Percentiles rank a stretch among this genome's conserved stretches.
Evolutionary conservation across 92 coral and sea anemone genomes (phyloP).

Genomic region (Anthopleura xanthogrammica): DNA sequence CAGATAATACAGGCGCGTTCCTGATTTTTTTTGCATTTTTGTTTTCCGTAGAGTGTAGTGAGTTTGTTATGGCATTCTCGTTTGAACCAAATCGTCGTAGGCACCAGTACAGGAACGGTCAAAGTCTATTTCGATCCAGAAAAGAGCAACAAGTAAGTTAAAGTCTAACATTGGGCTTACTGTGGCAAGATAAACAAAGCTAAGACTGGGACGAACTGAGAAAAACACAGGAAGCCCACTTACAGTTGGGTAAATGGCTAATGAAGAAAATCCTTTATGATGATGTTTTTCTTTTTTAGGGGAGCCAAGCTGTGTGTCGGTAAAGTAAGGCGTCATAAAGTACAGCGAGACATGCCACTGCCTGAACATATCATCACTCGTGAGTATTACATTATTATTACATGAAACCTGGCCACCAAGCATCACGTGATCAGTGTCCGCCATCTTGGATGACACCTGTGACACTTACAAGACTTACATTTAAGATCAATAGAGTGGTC

Average conservation of each 20-base stretch:
- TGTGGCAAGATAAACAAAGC: background rate
- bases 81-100: slow-evolving; percentile 89
- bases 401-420: too few species aligned
- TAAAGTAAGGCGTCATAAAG: slow-evolving; percentile 72
- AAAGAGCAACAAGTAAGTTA: slow-evolving; percentile 81
- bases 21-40: background rate
- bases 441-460: background rate
- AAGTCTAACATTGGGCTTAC: background rate
- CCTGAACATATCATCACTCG: slow-evolving; percentile 95
- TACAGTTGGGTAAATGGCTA: background rate
- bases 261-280: too few species aligned
- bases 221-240: background rate
- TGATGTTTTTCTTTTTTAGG: slow-evolving; percentile 39
- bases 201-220: background rate
- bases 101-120: slow-evolving; percentile 75
- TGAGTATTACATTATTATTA: slow-evolving; percentile 36
- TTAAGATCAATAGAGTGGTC: background rate
- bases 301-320: slow-evolving; percentile 97
- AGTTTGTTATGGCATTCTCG: slow-evolving; percentile 92
- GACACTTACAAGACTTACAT: background rate
- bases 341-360: slow-evolving; percentile 80
- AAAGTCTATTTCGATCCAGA: slow-evolving; percentile 94
- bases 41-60: slow-evolving; percentile 73
- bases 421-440: background rate
- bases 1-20: too few species aligned